Evolutionary conservation across 1,140 invertebrate genomes (phyloP).

Genomic region (Drosophila dunni): DNA sequence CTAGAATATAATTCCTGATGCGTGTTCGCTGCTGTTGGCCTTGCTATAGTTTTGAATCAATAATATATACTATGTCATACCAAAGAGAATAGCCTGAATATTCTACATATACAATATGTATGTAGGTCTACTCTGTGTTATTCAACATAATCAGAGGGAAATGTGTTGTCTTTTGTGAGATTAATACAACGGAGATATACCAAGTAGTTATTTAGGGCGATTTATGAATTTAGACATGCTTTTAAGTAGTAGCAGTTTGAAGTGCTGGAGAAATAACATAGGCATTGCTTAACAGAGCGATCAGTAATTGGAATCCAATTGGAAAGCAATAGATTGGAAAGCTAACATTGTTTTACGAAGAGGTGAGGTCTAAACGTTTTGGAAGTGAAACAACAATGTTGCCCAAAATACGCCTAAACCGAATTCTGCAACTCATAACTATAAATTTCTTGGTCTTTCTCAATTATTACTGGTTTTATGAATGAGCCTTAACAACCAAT

Average conservation of each 20-base stretch:
- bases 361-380: no score
- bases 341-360: no score
- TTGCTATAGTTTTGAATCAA: slow-evolving; percentile 72
- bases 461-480: no score
- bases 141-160: slow-evolving; percentile 40
- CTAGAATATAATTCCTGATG: slow-evolving; percentile 57
- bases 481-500: no score
- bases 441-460: no score
- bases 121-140: slow-evolving; percentile 14
- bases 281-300: neutral
- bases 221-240: neutral
- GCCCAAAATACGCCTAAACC: no score
- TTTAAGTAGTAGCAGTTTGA: neutral
- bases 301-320: neutral
- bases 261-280: neutral
- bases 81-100: slow-evolving; percentile 23
- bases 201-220: neutral
- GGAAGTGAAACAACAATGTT: no score
- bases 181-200: slow-evolving; percentile 4
- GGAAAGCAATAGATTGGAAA: no score
- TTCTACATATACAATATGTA: slow-evolving; percentile 37
- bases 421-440: no score
- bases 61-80: slow-evolving; percentile 61
- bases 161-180: slow-evolving; percentile 23
- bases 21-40: slow-evolving; percentile 47